A percentile compares a stretch with the other conserved stretches of the same genome.
These are phyloP conservation scores for Cryptosula pallasiana DNA, from an alignment of 2,888 invertebrate genomes.

Conservation along the genomic window DNA sequence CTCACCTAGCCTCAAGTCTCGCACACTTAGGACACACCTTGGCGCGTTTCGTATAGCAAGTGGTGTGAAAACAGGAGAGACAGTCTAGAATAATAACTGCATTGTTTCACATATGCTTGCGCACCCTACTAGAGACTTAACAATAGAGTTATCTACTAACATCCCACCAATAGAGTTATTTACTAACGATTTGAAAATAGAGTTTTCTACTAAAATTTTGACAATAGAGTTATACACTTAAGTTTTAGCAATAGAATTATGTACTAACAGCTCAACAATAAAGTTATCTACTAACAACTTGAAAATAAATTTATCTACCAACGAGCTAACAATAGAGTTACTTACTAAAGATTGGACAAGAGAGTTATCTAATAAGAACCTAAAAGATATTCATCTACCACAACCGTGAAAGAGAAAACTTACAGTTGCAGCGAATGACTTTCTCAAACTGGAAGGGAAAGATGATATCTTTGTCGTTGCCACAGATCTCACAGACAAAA, in stretches of 20 bases:
- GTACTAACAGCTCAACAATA: too few species aligned
- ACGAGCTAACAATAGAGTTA: background rate
- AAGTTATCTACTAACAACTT: background rate
- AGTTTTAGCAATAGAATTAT: background rate
- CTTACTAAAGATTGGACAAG: background rate
- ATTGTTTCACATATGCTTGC: too few species aligned
- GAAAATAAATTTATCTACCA: background rate
- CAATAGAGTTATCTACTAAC: too few species aligned
- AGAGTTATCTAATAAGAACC: background rate
- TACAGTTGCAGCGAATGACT: constrained; percentile 42
- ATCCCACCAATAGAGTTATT: too few species aligned
- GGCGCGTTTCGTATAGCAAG: constrained; percentile 38
- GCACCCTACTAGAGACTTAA: too few species aligned
- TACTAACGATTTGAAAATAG: too few species aligned
- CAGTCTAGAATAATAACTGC: constrained; percentile 42
- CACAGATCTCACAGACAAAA: constrained; percentile 51
- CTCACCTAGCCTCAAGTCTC: constrained; percentile 35
- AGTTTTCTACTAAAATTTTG: too few species aligned
- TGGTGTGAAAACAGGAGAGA: constrained; percentile 43
- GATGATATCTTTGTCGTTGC: constrained; percentile 40
- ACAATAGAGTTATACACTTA: too few species aligned
- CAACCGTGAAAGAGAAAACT: constrained; percentile 20
- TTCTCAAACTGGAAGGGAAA: constrained; percentile 49
- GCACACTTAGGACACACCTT: constrained; percentile 49
- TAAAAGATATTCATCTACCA: background rate